These are phyloP conservation scores for Aporophyla nigra DNA, from an alignment of 2,888 invertebrate species.

Conservation along the genomic window DNA sequence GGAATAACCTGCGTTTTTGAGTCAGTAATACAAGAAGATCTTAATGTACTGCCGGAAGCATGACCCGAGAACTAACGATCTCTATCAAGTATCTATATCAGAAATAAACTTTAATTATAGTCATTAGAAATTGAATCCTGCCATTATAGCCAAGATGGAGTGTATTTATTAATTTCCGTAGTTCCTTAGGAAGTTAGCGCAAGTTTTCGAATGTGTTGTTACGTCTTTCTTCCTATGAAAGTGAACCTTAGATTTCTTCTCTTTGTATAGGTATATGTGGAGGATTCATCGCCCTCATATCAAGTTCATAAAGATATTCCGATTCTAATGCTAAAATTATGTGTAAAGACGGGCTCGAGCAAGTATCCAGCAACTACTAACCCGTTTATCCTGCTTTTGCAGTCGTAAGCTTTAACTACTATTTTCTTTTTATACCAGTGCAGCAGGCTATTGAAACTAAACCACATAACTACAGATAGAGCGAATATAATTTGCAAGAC, in stretches of 20 bases:
- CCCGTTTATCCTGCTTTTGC: slow-evolving; percentile 33
- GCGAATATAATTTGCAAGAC: neutral
- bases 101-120: slow-evolving; percentile 25
- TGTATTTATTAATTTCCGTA: slow-evolving; percentile 34
- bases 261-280: neutral
- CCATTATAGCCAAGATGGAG: slow-evolving; percentile 48
- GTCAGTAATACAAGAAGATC: slow-evolving; percentile 26
- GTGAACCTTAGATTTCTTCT: neutral
- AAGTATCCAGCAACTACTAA: slow-evolving; percentile 18
- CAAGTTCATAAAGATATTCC: slow-evolving; percentile 11
- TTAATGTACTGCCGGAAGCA: slow-evolving; percentile 53
- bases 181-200: neutral
- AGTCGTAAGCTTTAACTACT: neutral
- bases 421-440: neutral
- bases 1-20: slow-evolving; percentile 24
- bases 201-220: neutral
- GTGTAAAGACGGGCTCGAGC: neutral
- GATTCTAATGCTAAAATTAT: neutral
- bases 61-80: slow-evolving; percentile 40
- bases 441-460: neutral
- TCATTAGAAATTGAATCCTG: slow-evolving; percentile 49
- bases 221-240: neutral
- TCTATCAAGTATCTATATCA: slow-evolving; percentile 20
- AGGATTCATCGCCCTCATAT: neutral
- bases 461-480: neutral